Evolutionary conservation across 1,140 invertebrate species (phyloP).

Genomic region (Orchestia grillus): DNA sequence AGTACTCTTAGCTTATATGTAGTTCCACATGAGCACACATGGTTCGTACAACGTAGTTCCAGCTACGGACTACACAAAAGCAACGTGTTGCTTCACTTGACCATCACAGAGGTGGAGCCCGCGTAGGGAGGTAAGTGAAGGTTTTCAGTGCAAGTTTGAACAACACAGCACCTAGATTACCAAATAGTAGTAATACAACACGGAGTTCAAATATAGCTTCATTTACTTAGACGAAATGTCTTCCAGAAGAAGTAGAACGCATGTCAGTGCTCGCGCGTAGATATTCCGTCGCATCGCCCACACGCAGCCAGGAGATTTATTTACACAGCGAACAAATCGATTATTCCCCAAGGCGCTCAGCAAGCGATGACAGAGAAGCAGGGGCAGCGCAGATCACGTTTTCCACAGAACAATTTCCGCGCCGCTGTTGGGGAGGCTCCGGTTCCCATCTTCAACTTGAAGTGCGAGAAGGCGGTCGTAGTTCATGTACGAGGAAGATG

Average conservation of each 20-base stretch:
- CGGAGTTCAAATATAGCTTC: background rate
- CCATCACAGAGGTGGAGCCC: background rate
- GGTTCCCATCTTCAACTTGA: background rate
- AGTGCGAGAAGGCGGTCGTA: background rate
- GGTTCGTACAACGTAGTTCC: background rate
- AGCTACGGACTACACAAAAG: no score
- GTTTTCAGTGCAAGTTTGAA: background rate
- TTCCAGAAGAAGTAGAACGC: background rate
- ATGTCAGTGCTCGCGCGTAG: background rate
- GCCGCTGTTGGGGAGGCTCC: background rate
- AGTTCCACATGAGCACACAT: background rate
- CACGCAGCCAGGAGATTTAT: background rate
- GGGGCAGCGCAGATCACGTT: background rate
- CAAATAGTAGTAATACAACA: background rate
- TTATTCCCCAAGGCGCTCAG: background rate
- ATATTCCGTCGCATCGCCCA: background rate
- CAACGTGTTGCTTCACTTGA: background rate
- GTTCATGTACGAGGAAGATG: background rate
- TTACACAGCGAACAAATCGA: background rate
- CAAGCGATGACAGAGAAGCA: background rate
- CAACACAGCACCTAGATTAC: background rate
- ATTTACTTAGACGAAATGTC: background rate
- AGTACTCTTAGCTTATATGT: no score
- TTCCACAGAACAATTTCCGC: background rate
- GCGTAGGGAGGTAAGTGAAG: background rate